Conservation (phyloP, 2,113 vertebrate species). For the Lepus timidus region DNA sequence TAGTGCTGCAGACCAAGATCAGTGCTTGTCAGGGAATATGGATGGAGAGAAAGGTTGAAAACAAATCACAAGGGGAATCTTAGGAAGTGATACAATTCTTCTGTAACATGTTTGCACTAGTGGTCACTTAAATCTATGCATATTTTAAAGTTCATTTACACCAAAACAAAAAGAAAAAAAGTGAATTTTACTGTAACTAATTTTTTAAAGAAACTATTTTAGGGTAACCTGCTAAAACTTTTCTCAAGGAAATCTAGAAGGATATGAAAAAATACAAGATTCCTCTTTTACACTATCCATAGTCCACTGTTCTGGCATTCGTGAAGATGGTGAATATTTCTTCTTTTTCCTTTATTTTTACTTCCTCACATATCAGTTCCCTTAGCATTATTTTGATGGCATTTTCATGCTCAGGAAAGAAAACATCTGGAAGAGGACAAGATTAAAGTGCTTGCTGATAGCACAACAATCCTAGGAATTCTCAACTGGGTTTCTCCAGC, state of each 20-base stretch:
- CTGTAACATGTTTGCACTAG: background rate
- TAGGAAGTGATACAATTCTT: background rate
- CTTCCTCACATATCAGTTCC: slow-evolving; percentile 37
- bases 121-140: background rate
- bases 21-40: background rate
- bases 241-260: slow-evolving; percentile 23
- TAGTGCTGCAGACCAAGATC: background rate
- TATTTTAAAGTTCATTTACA: background rate
- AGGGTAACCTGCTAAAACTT: slow-evolving; percentile 27
- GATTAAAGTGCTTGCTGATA: slow-evolving; percentile 59
- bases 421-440: slow-evolving; percentile 62
- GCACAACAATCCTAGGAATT: slow-evolving; percentile 69
- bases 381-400: slow-evolving; percentile 56
- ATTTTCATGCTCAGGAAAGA: slow-evolving; percentile 64
- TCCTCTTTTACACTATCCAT: background rate
- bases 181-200: background rate
- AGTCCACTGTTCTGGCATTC: background rate
- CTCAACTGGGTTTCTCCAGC: slow-evolving; percentile 45
- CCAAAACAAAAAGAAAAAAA: background rate
- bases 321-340: background rate
- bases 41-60: background rate
- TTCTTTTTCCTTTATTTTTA: slow-evolving; percentile 47
- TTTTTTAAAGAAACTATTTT: background rate
- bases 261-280: background rate
- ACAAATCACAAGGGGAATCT: background rate